Conservation (phyloP, 23 tunicate genomes). For the Clavelina lepadiformis region DNA sequence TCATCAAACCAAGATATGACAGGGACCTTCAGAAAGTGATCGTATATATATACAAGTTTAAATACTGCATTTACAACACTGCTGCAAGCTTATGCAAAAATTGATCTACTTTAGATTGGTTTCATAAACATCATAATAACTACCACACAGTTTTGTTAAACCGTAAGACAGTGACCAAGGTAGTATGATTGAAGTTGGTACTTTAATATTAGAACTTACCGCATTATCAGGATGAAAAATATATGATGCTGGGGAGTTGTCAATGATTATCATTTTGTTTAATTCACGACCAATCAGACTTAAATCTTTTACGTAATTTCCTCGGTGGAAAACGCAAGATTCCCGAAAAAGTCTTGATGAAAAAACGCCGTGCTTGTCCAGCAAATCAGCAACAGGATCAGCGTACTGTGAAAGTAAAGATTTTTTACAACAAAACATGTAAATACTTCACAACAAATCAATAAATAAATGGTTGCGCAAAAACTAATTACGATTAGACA, state of each 20-base stretch:
- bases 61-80: no score
- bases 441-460: not conserved
- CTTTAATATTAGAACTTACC: conserved; percentile 25
- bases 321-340: conserved; percentile 97
- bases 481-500: not conserved
- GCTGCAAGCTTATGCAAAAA: no score
- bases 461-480: not conserved
- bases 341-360: conserved; percentile 89
- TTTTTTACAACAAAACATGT: no score
- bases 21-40: conserved; percentile 55
- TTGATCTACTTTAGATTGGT: no score
- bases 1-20: conserved; percentile 98
- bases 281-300: conserved; percentile 84
- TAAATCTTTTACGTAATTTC: conserved; percentile 98
- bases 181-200: not conserved
- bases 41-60: no score
- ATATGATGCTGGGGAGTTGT: conserved; percentile 97
- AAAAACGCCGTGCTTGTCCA: conserved; percentile 78
- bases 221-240: conserved; percentile 99
- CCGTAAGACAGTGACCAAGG: no score
- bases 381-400: conserved; percentile 91
- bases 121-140: no score
- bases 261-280: conserved; percentile 84
- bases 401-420: conserved; percentile 73
- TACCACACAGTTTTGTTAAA: no score